A percentile compares a stretch with the other conserved stretches of the same genome.
phyloP scores from a whole-genome alignment of 2,888 invertebrate species.

The Trichopoda pennipes region DNA sequence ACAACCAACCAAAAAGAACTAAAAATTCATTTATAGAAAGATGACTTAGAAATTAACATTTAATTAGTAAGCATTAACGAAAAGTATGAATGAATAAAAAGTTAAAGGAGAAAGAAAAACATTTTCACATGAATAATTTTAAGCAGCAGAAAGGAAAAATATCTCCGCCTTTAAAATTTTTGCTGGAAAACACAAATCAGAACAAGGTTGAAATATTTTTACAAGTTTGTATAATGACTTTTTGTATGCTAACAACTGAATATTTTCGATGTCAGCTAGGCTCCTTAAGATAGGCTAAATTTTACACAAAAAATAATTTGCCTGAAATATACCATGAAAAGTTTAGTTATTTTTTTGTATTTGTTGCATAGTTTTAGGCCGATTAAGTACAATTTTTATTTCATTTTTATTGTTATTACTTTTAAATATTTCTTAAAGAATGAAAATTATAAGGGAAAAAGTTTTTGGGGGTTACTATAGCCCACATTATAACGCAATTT shows the following conservation, averaged over 20 bases:
- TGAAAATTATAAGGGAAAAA: too few relatives aligned
- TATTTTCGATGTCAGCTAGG: not conserved
- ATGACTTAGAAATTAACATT: conserved; percentile 69
- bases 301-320: not conserved
- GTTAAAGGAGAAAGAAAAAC: not conserved
- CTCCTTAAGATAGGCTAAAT: not conserved
- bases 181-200: not conserved
- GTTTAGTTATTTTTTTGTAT: not conserved
- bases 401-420: too few relatives aligned
- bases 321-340: too few relatives aligned
- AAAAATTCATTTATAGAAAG: conserved; percentile 39
- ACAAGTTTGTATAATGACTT: not conserved
- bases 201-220: not conserved
- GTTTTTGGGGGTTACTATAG: too few relatives aligned
- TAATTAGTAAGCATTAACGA: conserved; percentile 66
- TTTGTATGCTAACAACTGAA: not conserved
- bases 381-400: too few relatives aligned
- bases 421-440: too few relatives aligned
- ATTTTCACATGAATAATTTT: conserved; percentile 19
- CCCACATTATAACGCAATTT: too few relatives aligned
- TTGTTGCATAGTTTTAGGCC: not conserved
- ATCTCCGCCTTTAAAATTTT: not conserved
- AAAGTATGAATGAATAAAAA: conserved; percentile 41
- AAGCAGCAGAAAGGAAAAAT: not conserved
- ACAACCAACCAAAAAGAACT: conserved; percentile 12